These are phyloP conservation scores for Neosilurus mollespiculum DNA, from an alignment of 2,797 vertebrate genomes.

Conservation along the genomic window DNA sequence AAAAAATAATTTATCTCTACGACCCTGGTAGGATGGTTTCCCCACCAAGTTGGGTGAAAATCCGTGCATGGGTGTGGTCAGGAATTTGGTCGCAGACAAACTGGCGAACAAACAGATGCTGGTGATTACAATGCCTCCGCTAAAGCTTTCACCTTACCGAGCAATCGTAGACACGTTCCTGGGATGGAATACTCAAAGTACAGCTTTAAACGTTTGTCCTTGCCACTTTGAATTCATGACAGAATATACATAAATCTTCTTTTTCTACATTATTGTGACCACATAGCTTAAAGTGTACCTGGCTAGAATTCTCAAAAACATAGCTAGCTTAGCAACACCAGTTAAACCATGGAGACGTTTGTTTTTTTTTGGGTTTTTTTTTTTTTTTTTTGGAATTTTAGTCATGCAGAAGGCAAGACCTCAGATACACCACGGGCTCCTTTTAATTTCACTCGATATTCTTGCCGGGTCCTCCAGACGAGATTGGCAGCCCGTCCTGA, in stretches of 20 bases:
- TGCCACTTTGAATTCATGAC: neutral
- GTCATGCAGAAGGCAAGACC: constrained; percentile 4
- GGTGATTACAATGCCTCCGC: too few species aligned
- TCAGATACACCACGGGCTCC: neutral
- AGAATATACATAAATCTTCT: neutral
- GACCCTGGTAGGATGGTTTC: too few species aligned
- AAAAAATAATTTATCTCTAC: too few species aligned
- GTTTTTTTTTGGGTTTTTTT: neutral
- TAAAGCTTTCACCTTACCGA: neutral
- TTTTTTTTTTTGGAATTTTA: neutral
- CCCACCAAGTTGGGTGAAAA: too few species aligned
- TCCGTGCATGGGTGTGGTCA: too few species aligned
- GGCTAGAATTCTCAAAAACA: neutral
- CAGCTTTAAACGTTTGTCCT: neutral
- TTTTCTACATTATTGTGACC: neutral
- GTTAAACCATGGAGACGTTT: too few species aligned
- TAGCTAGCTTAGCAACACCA: neutral
- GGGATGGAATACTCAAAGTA: neutral
- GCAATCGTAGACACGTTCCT: neutral
- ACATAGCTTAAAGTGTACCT: neutral
- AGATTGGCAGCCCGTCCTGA: constrained; percentile 48
- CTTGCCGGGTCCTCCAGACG: constrained; percentile 21
- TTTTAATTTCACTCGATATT: constrained; percentile 33
- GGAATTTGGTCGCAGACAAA: too few species aligned
- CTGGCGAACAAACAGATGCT: too few species aligned